Evolutionary conservation across 2,797 vertebrate species (phyloP).

Genomic region (Mastacembelus armatus): DNA sequence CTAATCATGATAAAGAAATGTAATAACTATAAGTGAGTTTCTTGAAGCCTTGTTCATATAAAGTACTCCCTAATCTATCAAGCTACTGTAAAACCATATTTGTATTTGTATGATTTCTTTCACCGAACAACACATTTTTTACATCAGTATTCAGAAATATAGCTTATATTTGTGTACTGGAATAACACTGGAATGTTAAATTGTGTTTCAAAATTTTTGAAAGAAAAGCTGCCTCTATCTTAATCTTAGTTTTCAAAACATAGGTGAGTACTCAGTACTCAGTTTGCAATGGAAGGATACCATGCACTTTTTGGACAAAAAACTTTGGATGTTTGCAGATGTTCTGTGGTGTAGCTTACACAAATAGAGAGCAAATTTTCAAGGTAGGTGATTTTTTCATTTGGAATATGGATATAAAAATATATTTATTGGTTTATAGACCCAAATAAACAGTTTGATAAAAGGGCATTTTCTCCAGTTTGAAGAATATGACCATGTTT

Average conservation of each 20-base stretch:
- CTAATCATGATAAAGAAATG: conserved; percentile 18
- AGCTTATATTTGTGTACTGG: no score
- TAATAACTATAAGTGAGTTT: conserved; percentile 16
- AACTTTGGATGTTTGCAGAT: background rate
- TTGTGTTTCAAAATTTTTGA: background rate
- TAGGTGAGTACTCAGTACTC: background rate
- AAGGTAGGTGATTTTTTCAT: no score
- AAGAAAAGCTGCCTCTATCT: background rate
- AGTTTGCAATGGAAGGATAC: background rate
- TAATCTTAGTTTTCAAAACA: background rate
- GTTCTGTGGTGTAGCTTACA: no score
- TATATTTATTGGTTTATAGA: no score
- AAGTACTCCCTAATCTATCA: background rate
- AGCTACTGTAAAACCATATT: background rate
- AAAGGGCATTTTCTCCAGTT: no score
- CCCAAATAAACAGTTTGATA: no score
- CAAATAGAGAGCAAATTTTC: background rate
- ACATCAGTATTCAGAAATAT: no score
- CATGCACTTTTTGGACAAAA: background rate
- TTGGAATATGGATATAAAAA: no score
- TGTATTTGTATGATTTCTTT: background rate
- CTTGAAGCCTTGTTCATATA: conserved; percentile 7
- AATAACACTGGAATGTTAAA: no score
- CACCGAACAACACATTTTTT: background rate
- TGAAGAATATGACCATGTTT: background rate